A percentile compares a stretch with the other conserved stretches of the same genome.
phyloP scores from a whole-genome alignment of 2,797 vertebrate genomes.

The Rhadinocentrus ornatus region DNA sequence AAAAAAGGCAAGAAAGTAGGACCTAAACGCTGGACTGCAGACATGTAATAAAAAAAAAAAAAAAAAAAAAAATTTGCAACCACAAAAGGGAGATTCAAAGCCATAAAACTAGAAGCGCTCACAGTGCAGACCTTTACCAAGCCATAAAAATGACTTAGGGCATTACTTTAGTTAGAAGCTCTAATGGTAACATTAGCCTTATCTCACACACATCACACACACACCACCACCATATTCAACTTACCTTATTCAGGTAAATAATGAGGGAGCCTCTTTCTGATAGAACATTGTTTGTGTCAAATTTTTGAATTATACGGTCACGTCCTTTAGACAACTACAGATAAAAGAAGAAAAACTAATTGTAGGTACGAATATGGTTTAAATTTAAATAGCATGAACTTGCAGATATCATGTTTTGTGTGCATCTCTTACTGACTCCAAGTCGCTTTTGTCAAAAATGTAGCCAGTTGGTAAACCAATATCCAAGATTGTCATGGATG shows the following conservation, averaged over 20 bases:
- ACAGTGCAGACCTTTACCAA: too few species aligned
- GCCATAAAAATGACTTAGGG: too few species aligned
- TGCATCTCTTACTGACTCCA: conserved; percentile 75
- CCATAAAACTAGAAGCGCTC: too few species aligned
- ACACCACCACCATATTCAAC: too few species aligned
- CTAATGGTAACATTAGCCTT: too few species aligned
- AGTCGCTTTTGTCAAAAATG: conserved; percentile 75
- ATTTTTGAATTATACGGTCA: conserved; percentile 83
- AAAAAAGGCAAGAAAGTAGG: too few species aligned
- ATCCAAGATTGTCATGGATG: conserved; percentile 87
- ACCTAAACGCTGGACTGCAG: too few species aligned
- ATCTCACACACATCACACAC: too few species aligned
- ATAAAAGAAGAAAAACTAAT: conserved; percentile 6
- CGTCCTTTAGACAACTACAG: conserved; percentile 76
- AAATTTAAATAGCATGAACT: background rate
- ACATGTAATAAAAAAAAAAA: too few species aligned
- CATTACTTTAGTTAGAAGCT: too few species aligned
- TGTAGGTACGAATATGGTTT: background rate
- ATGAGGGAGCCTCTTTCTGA: conserved; percentile 85
- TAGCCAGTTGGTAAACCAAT: conserved; percentile 89
- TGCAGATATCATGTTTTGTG: background rate
- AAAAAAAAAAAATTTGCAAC: too few species aligned
- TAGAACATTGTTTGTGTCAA: conserved; percentile 74
- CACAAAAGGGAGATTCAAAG: too few species aligned
- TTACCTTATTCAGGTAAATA: conserved; percentile 88